These are phyloP conservation scores for Melieria omissa DNA, from an alignment of 2,888 invertebrate genomes.

Conservation along the genomic window DNA sequence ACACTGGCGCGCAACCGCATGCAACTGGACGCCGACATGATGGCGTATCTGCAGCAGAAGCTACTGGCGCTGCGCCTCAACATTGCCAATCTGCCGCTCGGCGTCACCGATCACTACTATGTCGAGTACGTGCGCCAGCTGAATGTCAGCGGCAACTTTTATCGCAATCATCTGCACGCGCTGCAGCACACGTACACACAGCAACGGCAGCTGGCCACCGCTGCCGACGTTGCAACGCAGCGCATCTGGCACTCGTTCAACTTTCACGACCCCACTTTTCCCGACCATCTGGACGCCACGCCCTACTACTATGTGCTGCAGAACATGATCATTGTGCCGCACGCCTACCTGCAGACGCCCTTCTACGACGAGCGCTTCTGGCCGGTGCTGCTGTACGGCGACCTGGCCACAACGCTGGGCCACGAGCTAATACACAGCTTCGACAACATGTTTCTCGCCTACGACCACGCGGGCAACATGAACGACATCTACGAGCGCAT, in stretches of 20 bases:
- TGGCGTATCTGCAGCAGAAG: conserved; percentile 50
- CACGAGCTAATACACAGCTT: conserved; percentile 59
- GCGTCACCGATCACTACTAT: conserved; percentile 49
- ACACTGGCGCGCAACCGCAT: conserved; percentile 50
- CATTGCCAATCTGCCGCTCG: conserved; percentile 55
- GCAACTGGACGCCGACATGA: conserved; percentile 41
- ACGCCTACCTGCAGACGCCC: conserved; percentile 55
- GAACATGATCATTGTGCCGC: conserved; percentile 55
- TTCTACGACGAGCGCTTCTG: conserved; percentile 56
- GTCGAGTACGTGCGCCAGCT: conserved; percentile 44
- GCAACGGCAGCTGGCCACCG: conserved; percentile 23
- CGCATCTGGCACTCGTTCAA: conserved; percentile 52
- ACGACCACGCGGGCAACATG: conserved; percentile 51
- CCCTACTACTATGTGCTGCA: conserved; percentile 54
- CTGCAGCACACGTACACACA: conserved; percentile 49
- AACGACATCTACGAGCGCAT: conserved; percentile 36
- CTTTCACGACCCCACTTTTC: conserved; percentile 52
- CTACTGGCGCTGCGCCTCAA: conserved; percentile 51
- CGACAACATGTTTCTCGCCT: conserved; percentile 53
- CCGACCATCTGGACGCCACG: conserved; percentile 55
- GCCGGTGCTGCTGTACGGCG: conserved; percentile 57
- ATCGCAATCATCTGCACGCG: conserved; percentile 54
- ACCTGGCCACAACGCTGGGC: conserved; percentile 57
- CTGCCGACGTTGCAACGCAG: conserved; percentile 6
- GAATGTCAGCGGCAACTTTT: conserved; percentile 50